Percentiles rank a stretch among this genome's conserved stretches.
These are phyloP conservation scores for Synergus laeviventris DNA, from an alignment of 2,888 invertebrate genomes.

Conservation along the genomic window DNA sequence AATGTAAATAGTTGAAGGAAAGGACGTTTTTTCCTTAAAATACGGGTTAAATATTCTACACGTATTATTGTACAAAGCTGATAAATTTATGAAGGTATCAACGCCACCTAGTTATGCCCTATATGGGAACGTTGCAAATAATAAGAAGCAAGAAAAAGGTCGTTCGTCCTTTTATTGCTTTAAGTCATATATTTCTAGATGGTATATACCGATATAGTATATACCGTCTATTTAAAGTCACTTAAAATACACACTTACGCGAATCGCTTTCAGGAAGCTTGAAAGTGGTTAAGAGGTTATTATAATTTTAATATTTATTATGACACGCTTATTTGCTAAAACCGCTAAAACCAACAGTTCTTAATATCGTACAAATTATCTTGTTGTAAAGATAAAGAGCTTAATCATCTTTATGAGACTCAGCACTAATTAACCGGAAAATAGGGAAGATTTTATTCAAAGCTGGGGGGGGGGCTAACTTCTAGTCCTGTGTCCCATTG, in stretches of 20 bases:
- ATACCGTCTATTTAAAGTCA: neutral
- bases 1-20: neutral
- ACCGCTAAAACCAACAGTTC: slow-evolving; percentile 1
- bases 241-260: neutral
- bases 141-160: neutral
- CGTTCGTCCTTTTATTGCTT: slow-evolving; percentile 1
- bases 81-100: neutral
- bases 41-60: neutral
- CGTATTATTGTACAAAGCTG: neutral
- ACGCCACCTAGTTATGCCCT: neutral
- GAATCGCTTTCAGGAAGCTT: neutral
- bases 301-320: slow-evolving; percentile 1
- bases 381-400: neutral
- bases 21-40: neutral
- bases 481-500: neutral
- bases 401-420: neutral
- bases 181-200: slow-evolving; percentile 7
- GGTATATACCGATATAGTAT: neutral
- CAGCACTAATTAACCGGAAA: neutral
- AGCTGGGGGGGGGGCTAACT: too few relatives aligned
- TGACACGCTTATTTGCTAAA: neutral
- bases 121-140: neutral
- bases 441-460: neutral
- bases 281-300: neutral
- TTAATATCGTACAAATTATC: neutral